phyloP scores from a whole-genome alignment of 2,888 invertebrate genomes.

The Calameuta filiformis region DNA sequence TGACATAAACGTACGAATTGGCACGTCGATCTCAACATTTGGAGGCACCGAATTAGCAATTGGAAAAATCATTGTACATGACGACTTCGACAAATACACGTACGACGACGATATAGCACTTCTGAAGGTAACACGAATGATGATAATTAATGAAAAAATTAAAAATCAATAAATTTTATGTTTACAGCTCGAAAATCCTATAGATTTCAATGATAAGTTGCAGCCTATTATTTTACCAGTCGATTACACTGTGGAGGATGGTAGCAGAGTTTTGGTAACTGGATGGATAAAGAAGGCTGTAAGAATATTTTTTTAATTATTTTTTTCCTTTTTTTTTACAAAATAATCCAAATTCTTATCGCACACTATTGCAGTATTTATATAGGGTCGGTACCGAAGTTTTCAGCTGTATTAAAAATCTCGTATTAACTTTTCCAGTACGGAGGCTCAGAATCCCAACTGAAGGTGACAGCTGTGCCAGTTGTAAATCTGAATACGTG shows the following conservation, averaged over 20 bases:
- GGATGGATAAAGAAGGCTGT: constrained; percentile 29
- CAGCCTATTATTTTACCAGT: constrained; percentile 43
- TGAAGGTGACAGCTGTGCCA: constrained; percentile 26
- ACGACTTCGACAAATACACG: background rate
- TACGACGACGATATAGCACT: background rate
- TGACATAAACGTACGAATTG: background rate
- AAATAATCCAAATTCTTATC: too few relatives aligned
- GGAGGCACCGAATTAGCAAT: background rate
- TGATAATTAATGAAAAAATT: background rate
- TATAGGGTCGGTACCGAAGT: background rate
- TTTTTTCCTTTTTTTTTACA: too few relatives aligned
- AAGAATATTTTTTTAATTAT: background rate
- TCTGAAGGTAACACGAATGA: constrained; percentile 2
- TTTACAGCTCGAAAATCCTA: constrained; percentile 40
- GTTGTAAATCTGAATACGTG: constrained; percentile 34
- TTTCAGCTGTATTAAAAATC: background rate
- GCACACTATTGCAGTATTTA: background rate
- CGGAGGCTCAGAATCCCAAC: constrained; percentile 5
- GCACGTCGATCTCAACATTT: background rate
- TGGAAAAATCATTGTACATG: background rate
- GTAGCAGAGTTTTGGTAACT: constrained; percentile 32
- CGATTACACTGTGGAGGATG: constrained; percentile 32
- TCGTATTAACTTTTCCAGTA: background rate
- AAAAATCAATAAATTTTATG: background rate
- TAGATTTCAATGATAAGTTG: constrained; percentile 32